A percentile compares a stretch with the other conserved stretches of the same genome.
Evolutionary conservation across 2,113 vertebrate species (phyloP).

Genomic region (Redunca redunca): DNA sequence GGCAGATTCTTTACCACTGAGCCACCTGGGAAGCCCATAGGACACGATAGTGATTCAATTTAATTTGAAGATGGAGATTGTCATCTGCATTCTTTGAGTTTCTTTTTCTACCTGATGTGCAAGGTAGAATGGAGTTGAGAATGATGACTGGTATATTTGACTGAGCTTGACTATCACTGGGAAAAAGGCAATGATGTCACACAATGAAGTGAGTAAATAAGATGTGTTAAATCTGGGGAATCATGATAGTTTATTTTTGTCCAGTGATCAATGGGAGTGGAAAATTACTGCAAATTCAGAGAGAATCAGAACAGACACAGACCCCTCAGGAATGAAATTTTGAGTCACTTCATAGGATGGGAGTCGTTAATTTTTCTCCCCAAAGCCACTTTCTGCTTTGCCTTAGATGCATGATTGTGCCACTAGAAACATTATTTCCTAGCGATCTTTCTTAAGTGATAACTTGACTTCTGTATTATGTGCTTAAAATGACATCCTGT

Average conservation of each 20-base stretch:
- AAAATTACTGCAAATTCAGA: not conserved
- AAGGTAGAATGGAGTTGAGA: not conserved
- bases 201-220: not conserved
- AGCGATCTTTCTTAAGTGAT: not conserved
- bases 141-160: not conserved
- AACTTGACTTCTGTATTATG: not conserved
- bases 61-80: not conserved
- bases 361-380: not conserved
- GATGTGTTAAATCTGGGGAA: not conserved
- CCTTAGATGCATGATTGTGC: not conserved
- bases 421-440: not conserved
- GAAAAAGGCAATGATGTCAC: not conserved
- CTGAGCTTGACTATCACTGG: not conserved
- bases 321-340: not conserved
- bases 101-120: not conserved
- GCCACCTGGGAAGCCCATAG: not conserved
- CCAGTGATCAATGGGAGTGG: not conserved
- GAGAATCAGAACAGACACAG: not conserved
- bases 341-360: not conserved
- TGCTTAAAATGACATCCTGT: not conserved
- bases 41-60: not conserved
- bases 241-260: not conserved
- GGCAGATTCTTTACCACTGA: not conserved
- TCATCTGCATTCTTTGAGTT: not conserved
- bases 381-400: not conserved